Base-by-base conservation (phyloP, 2,113 vertebrate genomes). In the Agapornis roseicollis region DNA sequence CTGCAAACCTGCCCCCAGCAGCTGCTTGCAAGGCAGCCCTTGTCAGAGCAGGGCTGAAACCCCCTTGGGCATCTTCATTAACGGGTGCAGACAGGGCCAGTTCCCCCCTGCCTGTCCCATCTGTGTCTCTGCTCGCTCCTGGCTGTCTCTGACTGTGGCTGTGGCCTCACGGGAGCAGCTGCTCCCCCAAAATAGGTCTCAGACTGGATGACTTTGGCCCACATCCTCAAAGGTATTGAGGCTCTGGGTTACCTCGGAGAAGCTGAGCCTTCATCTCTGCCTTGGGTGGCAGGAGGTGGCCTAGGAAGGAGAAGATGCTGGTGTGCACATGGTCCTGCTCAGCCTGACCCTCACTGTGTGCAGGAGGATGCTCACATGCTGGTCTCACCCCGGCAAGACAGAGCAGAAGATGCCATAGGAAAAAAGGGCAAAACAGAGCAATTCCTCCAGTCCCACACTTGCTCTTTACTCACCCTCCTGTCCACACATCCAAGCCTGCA, bases 131-230 rank as follows among this genome's bases (percentile, higher is more conserved):
- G 19, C 82, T 86, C 27, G 0, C 6, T 6, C 81, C 93, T 19
- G 60, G 58, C 78, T 8, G 80, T 25, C 93, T 50, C 63, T 20
- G 41, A 13, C 94, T 16, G 56, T 77, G 86, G 58, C 93, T 14
- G 80, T 66, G 88, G 35, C 33, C 95, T 42, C 92, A 3, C 7
- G 41, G 92, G 95, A 93, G 63, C 82, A 61, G 73, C 79, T 44
- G 0, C 42, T 82, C 65, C 92, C 96, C 94, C 6, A 35, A 49
- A 97, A 97, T 97, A 96, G 90, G 90, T 95, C 86, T 16, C 94
- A 83, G 88, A n/a, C 90, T 70, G 71, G 13, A 47, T 94, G 96
- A 97, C 96, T 96, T 97, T 97, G 95, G 92, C 96, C 95, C 96
- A 97, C 94, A 94, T 96, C 94, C 96, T 96, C 86, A 93, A 95